Conservation (phyloP, 2,888 invertebrate species). For the Heliconius cydno region DNA sequence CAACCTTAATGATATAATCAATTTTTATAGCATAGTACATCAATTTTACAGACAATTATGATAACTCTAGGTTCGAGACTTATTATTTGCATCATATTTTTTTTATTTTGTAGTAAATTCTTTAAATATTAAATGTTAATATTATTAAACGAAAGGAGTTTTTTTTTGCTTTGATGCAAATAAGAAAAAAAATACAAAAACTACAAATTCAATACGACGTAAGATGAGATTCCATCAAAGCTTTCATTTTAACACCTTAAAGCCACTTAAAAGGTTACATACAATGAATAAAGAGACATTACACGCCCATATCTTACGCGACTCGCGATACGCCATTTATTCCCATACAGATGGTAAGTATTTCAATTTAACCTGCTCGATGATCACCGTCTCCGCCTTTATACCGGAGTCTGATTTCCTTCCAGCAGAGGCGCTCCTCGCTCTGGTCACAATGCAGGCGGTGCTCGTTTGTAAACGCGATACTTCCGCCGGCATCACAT, state of each 20-base stretch:
- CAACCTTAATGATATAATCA: slow-evolving; percentile 71
- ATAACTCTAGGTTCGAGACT: slow-evolving; percentile 4
- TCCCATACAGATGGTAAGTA: slow-evolving; percentile 60
- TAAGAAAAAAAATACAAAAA: background rate
- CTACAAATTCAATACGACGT: background rate
- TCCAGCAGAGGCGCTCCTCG: slow-evolving; percentile 51
- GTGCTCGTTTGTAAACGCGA: slow-evolving; percentile 81
- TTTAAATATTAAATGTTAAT: background rate
- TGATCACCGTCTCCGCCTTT: slow-evolving; percentile 37
- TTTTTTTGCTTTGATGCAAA: background rate
- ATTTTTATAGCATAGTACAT: slow-evolving; percentile 26
- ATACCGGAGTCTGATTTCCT: slow-evolving; percentile 30
- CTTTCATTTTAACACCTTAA: slow-evolving; percentile 8
- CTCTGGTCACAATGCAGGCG: slow-evolving; percentile 71
- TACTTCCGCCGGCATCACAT: slow-evolving; percentile 80
- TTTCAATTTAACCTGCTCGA: slow-evolving; percentile 57
- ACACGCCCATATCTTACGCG: slow-evolving; percentile 39
- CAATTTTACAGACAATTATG: slow-evolving; percentile 20
- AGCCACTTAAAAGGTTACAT: slow-evolving; percentile 49
- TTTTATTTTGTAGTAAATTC: background rate
- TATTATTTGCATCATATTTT: slow-evolving; percentile 18
- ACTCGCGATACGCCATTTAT: slow-evolving; percentile 50
- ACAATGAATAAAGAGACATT: slow-evolving; percentile 24
- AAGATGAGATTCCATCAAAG: background rate
- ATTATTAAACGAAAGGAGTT: background rate